phyloP scores from a whole-genome alignment of 2,797 vertebrate genomes.

The Acanthopagrus latus region DNA sequence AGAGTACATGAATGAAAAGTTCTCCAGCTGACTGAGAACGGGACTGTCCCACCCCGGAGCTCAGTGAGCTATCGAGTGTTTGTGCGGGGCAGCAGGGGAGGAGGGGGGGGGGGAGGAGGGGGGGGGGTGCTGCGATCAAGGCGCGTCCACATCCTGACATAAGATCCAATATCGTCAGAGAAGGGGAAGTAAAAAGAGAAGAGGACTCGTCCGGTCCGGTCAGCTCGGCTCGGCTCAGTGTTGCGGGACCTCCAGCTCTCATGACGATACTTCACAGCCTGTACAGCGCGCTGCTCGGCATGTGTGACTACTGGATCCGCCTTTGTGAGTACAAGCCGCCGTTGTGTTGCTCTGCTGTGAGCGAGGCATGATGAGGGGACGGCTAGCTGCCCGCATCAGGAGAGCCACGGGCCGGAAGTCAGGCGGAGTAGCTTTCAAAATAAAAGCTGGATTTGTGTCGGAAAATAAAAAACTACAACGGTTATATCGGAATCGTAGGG shows the following conservation, averaged over 20 bases:
- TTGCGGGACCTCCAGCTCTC: background rate
- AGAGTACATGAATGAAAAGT: background rate
- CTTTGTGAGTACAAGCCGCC: slow-evolving; percentile 75
- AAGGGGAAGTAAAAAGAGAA: slow-evolving; percentile 45
- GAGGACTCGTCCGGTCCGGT: slow-evolving; percentile 6
- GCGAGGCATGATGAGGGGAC: slow-evolving; percentile 16
- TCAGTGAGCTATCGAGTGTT: slow-evolving; percentile 34
- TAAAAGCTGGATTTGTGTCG: slow-evolving; percentile 9
- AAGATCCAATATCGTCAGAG: slow-evolving; percentile 72
- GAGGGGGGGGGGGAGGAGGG: slow-evolving; percentile 8
- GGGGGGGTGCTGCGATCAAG: slow-evolving; percentile 41
- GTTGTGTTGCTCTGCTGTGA: slow-evolving; percentile 40
- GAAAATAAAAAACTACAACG: too few species aligned
- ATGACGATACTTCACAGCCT: slow-evolving; percentile 70
- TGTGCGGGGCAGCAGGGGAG: background rate
- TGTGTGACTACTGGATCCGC: slow-evolving; percentile 77
- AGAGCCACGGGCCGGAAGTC: slow-evolving; percentile 25
- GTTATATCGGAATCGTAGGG: too few species aligned
- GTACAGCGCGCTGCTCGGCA: slow-evolving; percentile 63
- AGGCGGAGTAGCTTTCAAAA: slow-evolving; percentile 33
- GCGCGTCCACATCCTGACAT: slow-evolving; percentile 77
- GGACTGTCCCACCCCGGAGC: slow-evolving; percentile 69
- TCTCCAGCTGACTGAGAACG: slow-evolving; percentile 2
- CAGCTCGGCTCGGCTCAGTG: slow-evolving; percentile 2
- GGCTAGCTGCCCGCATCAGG: slow-evolving; percentile 13